Evolutionary conservation across 2,888 invertebrate species (phyloP).

Genomic region (Cryptus viduatorius): DNA sequence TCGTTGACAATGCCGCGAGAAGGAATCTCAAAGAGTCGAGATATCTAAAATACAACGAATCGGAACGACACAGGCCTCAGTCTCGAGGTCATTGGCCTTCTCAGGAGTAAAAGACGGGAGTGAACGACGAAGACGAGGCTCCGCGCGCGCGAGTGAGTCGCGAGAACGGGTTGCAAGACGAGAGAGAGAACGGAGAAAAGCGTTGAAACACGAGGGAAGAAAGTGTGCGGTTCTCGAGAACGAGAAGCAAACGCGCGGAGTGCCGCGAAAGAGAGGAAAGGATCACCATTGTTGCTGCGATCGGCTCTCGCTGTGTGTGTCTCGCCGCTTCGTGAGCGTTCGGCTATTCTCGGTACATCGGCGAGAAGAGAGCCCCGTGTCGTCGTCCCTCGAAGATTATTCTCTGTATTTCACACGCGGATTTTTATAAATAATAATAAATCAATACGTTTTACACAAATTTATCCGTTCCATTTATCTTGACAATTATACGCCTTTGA

Average conservation of each 20-base stretch:
- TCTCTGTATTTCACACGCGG: slow-evolving; percentile 4
- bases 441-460: no score
- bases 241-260: slow-evolving; percentile 50
- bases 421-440: no score
- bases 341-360: slow-evolving; percentile 53
- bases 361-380: slow-evolving; percentile 4
- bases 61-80: slow-evolving; percentile 17
- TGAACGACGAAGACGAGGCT: slow-evolving; percentile 34
- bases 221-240: slow-evolving; percentile 55
- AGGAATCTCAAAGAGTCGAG: background rate
- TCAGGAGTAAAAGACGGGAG: slow-evolving; percentile 47
- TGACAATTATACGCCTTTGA: no score
- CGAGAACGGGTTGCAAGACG: slow-evolving; percentile 9
- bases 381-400: slow-evolving; percentile 36
- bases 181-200: slow-evolving; percentile 57
- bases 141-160: slow-evolving; percentile 14
- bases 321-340: slow-evolving; percentile 49
- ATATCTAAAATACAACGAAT: slow-evolving; percentile 39
- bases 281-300: slow-evolving; percentile 64
- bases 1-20: background rate
- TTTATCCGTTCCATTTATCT: no score
- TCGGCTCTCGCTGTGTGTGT: slow-evolving; percentile 53
- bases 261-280: slow-evolving; percentile 52
- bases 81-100: slow-evolving; percentile 62
- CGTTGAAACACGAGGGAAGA: slow-evolving; percentile 41